Evolutionary conservation across 2,113 vertebrate genomes (phyloP).

Genomic region (Columba janthina): DNA sequence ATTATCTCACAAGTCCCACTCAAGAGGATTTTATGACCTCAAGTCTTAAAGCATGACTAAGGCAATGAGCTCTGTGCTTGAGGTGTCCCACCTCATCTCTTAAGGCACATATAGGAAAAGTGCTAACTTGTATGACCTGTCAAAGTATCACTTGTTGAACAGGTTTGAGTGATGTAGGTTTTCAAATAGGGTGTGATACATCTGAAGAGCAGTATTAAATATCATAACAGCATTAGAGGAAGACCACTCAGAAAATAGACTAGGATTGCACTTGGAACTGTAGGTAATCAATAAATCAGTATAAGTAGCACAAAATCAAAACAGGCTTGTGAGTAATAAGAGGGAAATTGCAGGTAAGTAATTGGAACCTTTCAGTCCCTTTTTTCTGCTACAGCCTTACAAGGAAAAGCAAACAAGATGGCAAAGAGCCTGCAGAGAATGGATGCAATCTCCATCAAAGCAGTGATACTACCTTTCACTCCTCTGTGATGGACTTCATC

Average conservation of each 20-base stretch:
- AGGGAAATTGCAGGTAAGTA: not conserved
- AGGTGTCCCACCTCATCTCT: not conserved
- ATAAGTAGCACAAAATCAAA: not conserved
- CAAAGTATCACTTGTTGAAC: not conserved
- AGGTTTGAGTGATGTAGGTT: not conserved
- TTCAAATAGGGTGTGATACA: not conserved
- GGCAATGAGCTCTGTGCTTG: not conserved
- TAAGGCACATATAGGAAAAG: not conserved
- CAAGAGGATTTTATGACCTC: not conserved
- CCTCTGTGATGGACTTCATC: not conserved
- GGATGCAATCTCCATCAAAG: not conserved
- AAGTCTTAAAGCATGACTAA: not conserved
- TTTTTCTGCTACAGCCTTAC: not conserved
- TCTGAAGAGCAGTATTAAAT: not conserved
- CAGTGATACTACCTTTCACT: not conserved
- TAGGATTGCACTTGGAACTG: not conserved
- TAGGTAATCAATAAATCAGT: not conserved
- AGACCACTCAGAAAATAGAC: not conserved
- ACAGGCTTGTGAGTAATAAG: not conserved
- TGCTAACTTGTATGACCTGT: not conserved
- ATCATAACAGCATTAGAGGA: not conserved
- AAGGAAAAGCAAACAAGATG: not conserved
- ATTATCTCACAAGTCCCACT: not conserved
- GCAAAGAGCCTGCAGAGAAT: not conserved
- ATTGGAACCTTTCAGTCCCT: not conserved